Conservation (phyloP, 2,797 vertebrate genomes). For the Perodicticus potto region DNA sequence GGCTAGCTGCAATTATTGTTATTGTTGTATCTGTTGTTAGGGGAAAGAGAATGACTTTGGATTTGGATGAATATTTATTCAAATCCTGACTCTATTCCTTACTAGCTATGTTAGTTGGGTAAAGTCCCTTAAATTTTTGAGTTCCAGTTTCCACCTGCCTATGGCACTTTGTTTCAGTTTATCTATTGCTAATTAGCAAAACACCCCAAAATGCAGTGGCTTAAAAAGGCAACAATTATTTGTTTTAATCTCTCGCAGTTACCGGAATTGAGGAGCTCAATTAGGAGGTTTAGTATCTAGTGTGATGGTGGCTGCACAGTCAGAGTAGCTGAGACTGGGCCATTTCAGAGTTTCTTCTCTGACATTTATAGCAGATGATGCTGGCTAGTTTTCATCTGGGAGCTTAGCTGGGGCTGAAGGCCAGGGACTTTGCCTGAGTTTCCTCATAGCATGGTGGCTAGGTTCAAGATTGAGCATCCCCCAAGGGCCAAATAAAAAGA, state of each 20-base stretch:
- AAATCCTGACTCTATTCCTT: neutral
- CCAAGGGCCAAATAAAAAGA: neutral
- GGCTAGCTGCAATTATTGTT: neutral
- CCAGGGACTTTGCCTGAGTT: neutral
- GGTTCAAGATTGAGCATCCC: neutral
- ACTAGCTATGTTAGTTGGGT: neutral
- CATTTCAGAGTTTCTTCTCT: constrained; percentile 37
- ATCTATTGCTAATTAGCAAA: neutral
- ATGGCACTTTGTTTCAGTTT: neutral
- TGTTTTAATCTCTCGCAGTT: neutral
- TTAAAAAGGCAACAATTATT: neutral
- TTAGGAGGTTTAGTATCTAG: neutral
- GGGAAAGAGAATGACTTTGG: constrained; percentile 41
- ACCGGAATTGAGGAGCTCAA: neutral
- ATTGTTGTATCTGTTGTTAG: neutral
- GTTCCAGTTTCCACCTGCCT: neutral
- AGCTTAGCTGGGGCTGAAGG: neutral
- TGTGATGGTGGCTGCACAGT: neutral
- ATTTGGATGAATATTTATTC: neutral
- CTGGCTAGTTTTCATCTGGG: constrained; percentile 4
- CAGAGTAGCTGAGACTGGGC: neutral
- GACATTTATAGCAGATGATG: neutral
- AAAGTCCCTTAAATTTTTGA: constrained; percentile 22
- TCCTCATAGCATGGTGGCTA: neutral
- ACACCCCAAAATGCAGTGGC: neutral